These are phyloP conservation scores for Calcarius ornatus DNA, from an alignment of 2,113 vertebrate species.

Conservation along the genomic window DNA sequence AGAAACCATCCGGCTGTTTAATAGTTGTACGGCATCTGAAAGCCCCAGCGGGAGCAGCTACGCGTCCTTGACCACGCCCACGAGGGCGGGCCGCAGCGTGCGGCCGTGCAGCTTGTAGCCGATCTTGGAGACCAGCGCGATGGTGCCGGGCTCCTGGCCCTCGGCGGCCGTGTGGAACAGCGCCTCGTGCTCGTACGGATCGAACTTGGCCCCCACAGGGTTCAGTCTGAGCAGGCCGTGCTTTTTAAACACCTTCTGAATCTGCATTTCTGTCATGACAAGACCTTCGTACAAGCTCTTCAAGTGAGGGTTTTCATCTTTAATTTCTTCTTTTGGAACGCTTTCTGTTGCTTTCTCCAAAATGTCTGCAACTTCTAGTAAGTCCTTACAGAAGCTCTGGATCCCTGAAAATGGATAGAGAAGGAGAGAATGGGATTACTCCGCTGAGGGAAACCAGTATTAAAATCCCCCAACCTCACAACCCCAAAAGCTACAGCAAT, in stretches of 20 bases:
- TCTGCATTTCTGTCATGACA: conserved; percentile 89
- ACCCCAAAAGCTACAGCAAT: background rate
- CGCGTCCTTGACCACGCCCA: conserved; percentile 89
- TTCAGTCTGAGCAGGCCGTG: conserved; percentile 88
- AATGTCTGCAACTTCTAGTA: conserved; percentile 94
- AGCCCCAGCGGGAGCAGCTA: conserved; percentile 47
- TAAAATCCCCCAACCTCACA: background rate
- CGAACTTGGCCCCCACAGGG: conserved; percentile 88
- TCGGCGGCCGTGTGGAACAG: conserved; percentile 85
- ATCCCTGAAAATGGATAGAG: conserved; percentile 77
- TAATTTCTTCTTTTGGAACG: conserved; percentile 88
- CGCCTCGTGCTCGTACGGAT: conserved; percentile 96
- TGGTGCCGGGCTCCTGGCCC: conserved; percentile 88
- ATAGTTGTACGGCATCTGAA: conserved; percentile 38
- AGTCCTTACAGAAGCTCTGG: conserved; percentile 96
- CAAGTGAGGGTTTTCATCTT: conserved; percentile 87
- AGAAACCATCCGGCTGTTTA: conserved; percentile 3
- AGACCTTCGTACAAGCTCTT: conserved; percentile 95
- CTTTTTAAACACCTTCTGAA: conserved; percentile 96
- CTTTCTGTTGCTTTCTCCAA: conserved; percentile 94
- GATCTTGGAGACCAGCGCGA: conserved; percentile 90
- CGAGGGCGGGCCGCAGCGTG: conserved; percentile 90
- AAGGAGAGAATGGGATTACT: background rate
- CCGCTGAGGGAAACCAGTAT: background rate
- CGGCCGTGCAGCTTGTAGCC: conserved; percentile 96